A percentile compares a stretch with the other conserved stretches of the same genome.
These are phyloP conservation scores for Caenorhabditis japonica DNA, from an alignment of 2,888 invertebrate genomes.

Conservation along the genomic window DNA sequence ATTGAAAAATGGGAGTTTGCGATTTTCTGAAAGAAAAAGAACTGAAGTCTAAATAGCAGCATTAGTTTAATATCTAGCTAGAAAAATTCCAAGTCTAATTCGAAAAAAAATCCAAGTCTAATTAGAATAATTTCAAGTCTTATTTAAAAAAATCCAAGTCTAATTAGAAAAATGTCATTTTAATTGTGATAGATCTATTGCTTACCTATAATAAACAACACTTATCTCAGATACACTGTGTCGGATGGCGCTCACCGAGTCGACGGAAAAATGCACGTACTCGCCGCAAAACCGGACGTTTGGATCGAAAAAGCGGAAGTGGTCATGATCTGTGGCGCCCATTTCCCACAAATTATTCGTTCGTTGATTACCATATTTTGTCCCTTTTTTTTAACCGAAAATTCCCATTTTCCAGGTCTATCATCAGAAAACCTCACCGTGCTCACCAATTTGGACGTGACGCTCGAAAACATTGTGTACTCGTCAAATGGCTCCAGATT, in stretches of 20 bases:
- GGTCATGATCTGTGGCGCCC: constrained; percentile 31
- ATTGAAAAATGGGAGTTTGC: too few species aligned
- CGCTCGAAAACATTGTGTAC: constrained; percentile 59
- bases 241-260: constrained; percentile 68
- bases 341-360: constrained; percentile 34
- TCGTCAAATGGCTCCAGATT: constrained; percentile 40
- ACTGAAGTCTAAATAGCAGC: too few species aligned
- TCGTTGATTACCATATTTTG: not conserved
- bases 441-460: constrained; percentile 65
- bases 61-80: too few species aligned
- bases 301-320: constrained; percentile 50
- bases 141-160: too few species aligned
- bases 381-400: too few species aligned
- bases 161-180: too few species aligned
- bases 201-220: too few species aligned
- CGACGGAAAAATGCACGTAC: constrained; percentile 52
- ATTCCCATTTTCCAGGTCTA: constrained; percentile 34
- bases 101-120: too few species aligned
- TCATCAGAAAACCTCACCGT: constrained; percentile 59
- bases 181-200: too few species aligned
- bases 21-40: too few species aligned
- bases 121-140: too few species aligned
- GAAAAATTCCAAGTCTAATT: too few species aligned
- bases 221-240: constrained; percentile 67
- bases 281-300: constrained; percentile 64